Percentiles rank a stretch among this genome's conserved stretches.
Evolutionary conservation across 2,113 vertebrate species (phyloP).

Genomic region (Speoplatyrhinus poulsoni): DNA sequence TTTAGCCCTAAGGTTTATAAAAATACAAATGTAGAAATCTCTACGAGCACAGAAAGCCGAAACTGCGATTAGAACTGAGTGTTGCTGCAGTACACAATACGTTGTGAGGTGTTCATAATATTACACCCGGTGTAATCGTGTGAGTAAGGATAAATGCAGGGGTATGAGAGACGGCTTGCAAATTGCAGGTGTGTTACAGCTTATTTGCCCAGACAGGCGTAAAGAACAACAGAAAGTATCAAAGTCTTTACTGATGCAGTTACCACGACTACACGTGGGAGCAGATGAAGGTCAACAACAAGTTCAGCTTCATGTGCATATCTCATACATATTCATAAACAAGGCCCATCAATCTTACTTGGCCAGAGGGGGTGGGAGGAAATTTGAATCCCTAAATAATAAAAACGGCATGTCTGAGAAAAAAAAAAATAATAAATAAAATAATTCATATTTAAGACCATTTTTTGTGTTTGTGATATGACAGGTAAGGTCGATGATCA

Average conservation of each 20-base stretch:
- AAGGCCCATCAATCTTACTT: conserved; percentile 67
- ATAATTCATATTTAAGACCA: background rate
- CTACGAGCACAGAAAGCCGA: conserved; percentile 35
- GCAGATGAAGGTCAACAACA: conserved; percentile 72
- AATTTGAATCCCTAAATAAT: conserved; percentile 53
- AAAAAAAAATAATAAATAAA: background rate
- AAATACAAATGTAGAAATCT: background rate
- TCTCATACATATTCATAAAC: conserved; percentile 71
- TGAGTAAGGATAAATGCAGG: conserved; percentile 28
- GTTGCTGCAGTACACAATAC: conserved; percentile 14
- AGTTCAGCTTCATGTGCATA: conserved; percentile 65
- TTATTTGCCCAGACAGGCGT: conserved; percentile 25
- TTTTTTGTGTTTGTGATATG: conserved; percentile 45
- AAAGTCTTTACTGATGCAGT: conserved; percentile 18
- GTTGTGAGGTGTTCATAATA: conserved; percentile 30
- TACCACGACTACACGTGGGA: conserved; percentile 22
- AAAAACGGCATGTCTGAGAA: conserved; percentile 33
- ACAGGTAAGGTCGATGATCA: conserved; percentile 52
- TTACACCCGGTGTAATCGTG: conserved; percentile 26
- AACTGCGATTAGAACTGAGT: conserved; percentile 21
- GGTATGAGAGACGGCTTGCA: conserved; percentile 7
- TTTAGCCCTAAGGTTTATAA: conserved; percentile 41
- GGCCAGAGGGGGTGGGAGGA: conserved; percentile 40
- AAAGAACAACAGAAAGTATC: conserved; percentile 15
- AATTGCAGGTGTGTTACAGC: conserved; percentile 5